Conservation (phyloP, 2,113 vertebrate genomes). For the Sclerurus mexicanus region DNA sequence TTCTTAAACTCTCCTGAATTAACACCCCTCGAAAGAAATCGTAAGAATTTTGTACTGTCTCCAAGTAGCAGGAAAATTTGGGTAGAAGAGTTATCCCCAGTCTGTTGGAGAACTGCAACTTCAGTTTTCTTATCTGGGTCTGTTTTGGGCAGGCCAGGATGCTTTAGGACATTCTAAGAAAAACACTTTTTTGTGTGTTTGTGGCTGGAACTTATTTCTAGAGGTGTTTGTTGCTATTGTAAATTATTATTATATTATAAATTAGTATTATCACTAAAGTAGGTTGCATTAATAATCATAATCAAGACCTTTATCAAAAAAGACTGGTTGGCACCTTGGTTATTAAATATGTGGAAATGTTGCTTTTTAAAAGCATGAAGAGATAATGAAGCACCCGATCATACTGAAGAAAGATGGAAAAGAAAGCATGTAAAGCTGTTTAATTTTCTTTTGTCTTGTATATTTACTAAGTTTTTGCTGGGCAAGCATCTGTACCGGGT, state of each 20-base stretch:
- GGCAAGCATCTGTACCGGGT: accelerated
- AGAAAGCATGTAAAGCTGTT: background rate
- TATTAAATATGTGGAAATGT: background rate
- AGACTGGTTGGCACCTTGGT: background rate
- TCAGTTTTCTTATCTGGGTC: background rate
- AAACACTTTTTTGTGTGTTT: background rate
- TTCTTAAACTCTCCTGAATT: background rate
- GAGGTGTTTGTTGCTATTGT: background rate
- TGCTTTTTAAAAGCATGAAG: background rate
- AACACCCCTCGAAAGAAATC: background rate
- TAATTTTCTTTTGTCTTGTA: background rate
- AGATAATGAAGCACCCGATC: background rate
- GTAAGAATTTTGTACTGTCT: background rate
- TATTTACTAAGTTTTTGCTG: background rate
- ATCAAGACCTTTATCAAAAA: background rate
- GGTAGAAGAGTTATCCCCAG: background rate
- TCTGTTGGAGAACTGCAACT: background rate
- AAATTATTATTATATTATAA: background rate
- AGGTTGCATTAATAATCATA: background rate
- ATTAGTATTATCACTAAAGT: background rate
- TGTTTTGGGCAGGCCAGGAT: background rate
- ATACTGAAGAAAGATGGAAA: background rate
- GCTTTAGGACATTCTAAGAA: background rate
- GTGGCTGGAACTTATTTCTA: background rate
- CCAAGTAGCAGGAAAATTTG: background rate